A percentile compares a stretch with the other conserved stretches of the same genome.
Conservation (phyloP, 2,113 vertebrate genomes). For the Eubucco bourcierii region DNA sequence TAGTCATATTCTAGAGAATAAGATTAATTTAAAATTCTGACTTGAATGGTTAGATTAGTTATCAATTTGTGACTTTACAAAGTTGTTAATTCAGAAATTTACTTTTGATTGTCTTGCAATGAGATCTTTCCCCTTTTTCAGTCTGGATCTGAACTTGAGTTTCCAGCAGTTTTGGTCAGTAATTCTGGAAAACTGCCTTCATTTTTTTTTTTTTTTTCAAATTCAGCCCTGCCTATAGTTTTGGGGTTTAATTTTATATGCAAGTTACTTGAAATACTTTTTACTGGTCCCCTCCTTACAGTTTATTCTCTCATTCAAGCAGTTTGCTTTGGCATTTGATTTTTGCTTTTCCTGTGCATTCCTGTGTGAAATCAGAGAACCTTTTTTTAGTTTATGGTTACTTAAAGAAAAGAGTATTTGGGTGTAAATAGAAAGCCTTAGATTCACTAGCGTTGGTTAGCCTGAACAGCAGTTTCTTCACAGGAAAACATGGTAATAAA, state of each 20-base stretch:
- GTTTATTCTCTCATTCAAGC: neutral
- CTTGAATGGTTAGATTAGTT: neutral
- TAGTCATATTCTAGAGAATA: neutral
- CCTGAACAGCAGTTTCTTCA: neutral
- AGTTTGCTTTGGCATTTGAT: neutral
- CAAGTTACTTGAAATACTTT: neutral
- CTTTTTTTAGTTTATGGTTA: neutral
- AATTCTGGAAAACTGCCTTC: neutral
- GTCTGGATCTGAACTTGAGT: neutral
- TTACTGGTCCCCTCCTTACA: neutral
- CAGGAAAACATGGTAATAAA: neutral
- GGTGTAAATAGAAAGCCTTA: neutral
- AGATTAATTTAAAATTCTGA: neutral
- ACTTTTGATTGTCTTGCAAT: neutral
- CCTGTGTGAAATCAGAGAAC: neutral
- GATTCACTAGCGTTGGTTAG: neutral
- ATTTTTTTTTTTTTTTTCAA: neutral
- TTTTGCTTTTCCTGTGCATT: slow-evolving; percentile 17
- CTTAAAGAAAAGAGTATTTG: neutral
- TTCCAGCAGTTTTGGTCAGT: neutral
- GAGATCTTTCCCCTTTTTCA: neutral
- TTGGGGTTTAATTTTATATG: neutral
- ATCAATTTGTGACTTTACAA: neutral
- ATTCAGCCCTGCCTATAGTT: neutral
- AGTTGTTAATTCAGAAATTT: neutral